These are phyloP conservation scores for Chlorospingus flavigularis DNA, from an alignment of 2,797 vertebrate species.

Conservation along the genomic window DNA sequence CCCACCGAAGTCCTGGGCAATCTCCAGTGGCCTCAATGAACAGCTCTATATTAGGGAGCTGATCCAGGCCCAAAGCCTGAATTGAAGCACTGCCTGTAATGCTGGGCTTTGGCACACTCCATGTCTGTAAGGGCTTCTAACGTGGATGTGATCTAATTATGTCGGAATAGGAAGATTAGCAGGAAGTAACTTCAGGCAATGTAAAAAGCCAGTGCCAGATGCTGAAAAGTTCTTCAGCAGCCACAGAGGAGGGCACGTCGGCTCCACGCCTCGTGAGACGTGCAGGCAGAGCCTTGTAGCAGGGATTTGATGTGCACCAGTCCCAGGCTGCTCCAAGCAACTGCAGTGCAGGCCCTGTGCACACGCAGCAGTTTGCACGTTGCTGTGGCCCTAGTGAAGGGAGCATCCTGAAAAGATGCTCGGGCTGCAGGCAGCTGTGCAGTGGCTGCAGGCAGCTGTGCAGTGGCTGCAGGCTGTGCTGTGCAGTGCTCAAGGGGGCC, in stretches of 20 bases:
- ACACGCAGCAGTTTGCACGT: neutral
- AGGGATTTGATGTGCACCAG: neutral
- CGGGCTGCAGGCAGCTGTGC: neutral
- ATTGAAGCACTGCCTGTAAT: neutral
- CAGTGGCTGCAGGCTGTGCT: no score
- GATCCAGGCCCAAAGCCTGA: neutral
- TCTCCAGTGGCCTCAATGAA: neutral
- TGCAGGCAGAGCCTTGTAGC: neutral
- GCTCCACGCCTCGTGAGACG: neutral
- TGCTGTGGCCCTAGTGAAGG: neutral
- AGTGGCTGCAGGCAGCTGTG: neutral
- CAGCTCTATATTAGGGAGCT: neutral
- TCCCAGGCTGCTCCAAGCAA: neutral
- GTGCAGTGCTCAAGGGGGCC: neutral
- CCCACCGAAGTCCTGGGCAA: neutral
- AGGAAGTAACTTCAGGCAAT: slow-evolving; percentile 50
- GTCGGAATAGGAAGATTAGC: slow-evolving; percentile 47
- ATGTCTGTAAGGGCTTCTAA: neutral
- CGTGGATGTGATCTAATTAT: slow-evolving; percentile 27
- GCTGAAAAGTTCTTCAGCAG: neutral
- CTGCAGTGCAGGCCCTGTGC: neutral
- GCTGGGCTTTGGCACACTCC: neutral
- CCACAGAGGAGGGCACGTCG: neutral
- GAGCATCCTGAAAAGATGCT: neutral
- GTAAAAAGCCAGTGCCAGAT: neutral